Base-by-base conservation (phyloP, 2,888 invertebrate species). In the Gibbula magus region DNA sequence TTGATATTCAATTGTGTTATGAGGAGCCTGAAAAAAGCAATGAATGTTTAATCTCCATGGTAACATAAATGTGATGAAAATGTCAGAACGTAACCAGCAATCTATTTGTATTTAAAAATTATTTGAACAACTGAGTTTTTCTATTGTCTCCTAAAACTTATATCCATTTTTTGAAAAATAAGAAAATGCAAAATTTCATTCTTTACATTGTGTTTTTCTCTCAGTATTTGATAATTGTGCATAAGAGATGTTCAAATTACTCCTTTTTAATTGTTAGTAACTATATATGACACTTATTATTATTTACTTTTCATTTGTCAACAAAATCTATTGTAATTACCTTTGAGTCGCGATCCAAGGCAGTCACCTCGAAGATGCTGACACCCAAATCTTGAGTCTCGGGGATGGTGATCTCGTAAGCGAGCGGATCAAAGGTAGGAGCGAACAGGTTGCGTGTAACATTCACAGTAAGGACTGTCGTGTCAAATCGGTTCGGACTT, bases 351-450 rank as follows among this genome's bases (percentile, higher is more conserved):
- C 29, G 51, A 54, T 87, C 87, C 22, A 82, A 86, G 13, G 88
- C 88, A 8, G 82, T 83, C 1, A 88, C 87, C 18, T 76, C 80
- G 16, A 85, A 78, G 61, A 89, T 84, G 8, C 70, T 67, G 1
- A 83, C 54, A 22, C 86, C 86, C n/a, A 80, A 51, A 22, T 77
- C 70, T 35, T 84, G 80, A 66, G 83, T 75, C 32, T 86, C 83
- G 8, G 83, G 83, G 25, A 89, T 85, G 22, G 84, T 83, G n/a
- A 81, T 76, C 20, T 79, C 79, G 79, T 89, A 89, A 0, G 78
- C 74, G 32, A 86, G 84, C 10, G 83, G 81, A 20, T 87, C 85
- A 79, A 91, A 92, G 51, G 78, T 79, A 7, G 92, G 92, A 8
- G 88, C 52, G 53, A 84, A 79, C 22, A 85, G 79, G 76, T 91